Conservation (phyloP, 2,797 vertebrate species). For the Mormyrops attenuatus region DNA sequence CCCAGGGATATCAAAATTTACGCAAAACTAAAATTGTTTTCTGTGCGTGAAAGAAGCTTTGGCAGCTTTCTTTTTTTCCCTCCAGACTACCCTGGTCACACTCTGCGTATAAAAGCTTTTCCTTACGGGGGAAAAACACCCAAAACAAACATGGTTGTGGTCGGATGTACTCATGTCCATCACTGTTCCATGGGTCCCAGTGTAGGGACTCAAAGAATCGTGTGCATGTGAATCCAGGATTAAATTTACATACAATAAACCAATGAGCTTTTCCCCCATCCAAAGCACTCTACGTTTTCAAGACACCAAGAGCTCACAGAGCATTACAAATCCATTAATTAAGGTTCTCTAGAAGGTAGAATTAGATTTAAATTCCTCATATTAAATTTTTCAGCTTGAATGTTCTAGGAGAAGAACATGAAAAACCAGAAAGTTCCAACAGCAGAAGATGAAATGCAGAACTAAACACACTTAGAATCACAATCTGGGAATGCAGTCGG, state of each 20-base stretch:
- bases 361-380: neutral
- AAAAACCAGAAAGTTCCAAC: constrained; percentile 22
- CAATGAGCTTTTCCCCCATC: neutral
- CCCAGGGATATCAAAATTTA: constrained; percentile 16
- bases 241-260: neutral
- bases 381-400: neutral
- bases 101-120: neutral
- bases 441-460: constrained; percentile 21
- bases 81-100: neutral
- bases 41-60: neutral
- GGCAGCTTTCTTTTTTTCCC: neutral
- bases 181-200: neutral
- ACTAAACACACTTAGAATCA: constrained; percentile 29
- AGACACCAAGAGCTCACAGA: neutral
- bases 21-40: neutral
- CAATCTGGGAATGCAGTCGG: constrained; percentile 33
- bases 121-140: neutral
- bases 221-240: neutral
- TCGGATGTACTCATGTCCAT: neutral
- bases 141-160: neutral
- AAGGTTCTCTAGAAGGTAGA: neutral
- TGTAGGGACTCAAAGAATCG: neutral
- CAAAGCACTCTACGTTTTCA: neutral
- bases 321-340: neutral
- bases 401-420: neutral